A percentile compares a stretch with the other conserved stretches of the same genome.
phyloP scores from a whole-genome alignment of 2,797 vertebrate genomes.

The Spinus olivaceus region DNA sequence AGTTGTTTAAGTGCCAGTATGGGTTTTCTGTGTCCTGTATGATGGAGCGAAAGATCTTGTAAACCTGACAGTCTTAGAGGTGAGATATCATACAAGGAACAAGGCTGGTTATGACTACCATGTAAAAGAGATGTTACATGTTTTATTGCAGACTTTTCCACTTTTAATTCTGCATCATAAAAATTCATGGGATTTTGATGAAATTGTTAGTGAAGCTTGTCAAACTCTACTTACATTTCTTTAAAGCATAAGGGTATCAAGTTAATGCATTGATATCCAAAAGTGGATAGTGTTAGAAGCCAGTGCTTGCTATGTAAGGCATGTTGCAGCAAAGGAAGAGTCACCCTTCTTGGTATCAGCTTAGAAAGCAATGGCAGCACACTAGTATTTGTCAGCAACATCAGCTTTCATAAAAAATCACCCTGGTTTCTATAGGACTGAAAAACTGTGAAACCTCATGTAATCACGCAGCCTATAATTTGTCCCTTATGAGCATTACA shows the following conservation, averaged over 20 bases:
- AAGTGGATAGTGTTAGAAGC: neutral
- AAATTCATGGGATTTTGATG: neutral
- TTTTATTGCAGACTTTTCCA: neutral
- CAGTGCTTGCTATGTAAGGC: neutral
- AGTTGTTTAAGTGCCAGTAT: neutral
- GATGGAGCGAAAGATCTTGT: neutral
- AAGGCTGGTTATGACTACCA: neutral
- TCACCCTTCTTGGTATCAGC: neutral
- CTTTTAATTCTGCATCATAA: neutral
- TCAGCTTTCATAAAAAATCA: neutral
- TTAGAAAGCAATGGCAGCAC: neutral
- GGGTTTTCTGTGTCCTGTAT: neutral
- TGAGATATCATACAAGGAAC: neutral
- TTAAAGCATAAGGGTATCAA: neutral
- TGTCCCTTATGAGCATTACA: neutral
- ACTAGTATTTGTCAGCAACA: neutral
- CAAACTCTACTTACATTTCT: neutral
- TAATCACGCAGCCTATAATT: neutral
- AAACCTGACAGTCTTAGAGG: neutral
- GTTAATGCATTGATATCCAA: neutral
- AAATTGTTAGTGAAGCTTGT: neutral
- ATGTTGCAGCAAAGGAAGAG: neutral
- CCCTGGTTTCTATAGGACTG: neutral
- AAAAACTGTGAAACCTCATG: neutral
- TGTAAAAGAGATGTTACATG: neutral